Base-by-base conservation (phyloP, 1,140 invertebrate genomes). In the Drosophila lacertosa region DNA sequence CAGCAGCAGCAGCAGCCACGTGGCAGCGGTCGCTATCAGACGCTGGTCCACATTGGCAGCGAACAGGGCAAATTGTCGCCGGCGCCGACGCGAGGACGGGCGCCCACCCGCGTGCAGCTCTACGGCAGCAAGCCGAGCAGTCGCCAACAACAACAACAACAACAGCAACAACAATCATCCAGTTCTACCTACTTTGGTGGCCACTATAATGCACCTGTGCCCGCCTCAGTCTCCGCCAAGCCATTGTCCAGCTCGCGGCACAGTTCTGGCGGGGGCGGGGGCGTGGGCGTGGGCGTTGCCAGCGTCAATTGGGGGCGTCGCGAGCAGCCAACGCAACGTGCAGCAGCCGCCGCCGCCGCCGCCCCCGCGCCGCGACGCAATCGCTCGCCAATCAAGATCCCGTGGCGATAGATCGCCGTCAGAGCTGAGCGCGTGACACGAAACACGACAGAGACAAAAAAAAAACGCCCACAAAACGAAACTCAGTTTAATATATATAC, bases 321-420 rank as follows among this genome's bases (percentile, higher is more conserved):
- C 51, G 78, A 79, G 3, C 72, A 71, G 18, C 39, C 55, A 58
- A 26, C 55, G 22, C 50, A 74, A n/a, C n/a, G n/a, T 44, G 11
- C 15, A 39, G 4, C 55, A 62, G 57, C 63, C 68, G 67, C 62
- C 65, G 50, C 66, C 53, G 42, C 71, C 42, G 54, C 60, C 73
- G 64, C 66, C 62, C 58, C 66, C 60, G 42, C 68, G 24, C 62
- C 55, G 51, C 83, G 89, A 11, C 89, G 89, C 67, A 89, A 90
- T 57, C 89, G 89, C 44, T 90, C 89, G 50, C 89, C 89, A 39
- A 90, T 90, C 68, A 90, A 90, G 64, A 81, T 90, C 51, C 89
- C 89, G 22, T 90, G 89, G 89, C 71, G 89, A 45, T 90, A 90
- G 79, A 15, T 40, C 55, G 69, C 55, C 44, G 13, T n/a, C 10